phyloP scores from a whole-genome alignment of 1,140 invertebrate genomes.

The Pinna nobilis region DNA sequence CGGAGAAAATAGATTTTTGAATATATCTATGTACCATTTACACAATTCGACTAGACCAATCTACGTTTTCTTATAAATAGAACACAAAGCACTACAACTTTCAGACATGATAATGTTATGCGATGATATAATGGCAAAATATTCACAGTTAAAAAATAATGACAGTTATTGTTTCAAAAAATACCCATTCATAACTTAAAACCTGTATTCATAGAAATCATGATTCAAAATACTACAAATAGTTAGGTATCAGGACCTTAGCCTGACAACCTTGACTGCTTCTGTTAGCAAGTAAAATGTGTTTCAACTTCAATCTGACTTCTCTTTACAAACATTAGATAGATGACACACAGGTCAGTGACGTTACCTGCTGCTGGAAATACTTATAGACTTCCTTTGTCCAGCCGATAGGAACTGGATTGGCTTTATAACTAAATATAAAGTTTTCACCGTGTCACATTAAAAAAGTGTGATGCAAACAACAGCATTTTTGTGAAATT shows the following conservation, averaged over 20 bases:
- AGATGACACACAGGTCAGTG: too few relatives aligned
- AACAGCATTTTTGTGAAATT: too few relatives aligned
- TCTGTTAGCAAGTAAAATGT: too few relatives aligned
- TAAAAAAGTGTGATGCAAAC: too few relatives aligned
- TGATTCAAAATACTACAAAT: neutral
- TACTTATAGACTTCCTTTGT: too few relatives aligned
- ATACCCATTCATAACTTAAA: neutral
- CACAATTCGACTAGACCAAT: constrained; percentile 17
- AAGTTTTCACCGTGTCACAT: too few relatives aligned
- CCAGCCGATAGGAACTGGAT: too few relatives aligned
- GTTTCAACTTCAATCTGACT: too few relatives aligned
- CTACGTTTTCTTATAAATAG: constrained; percentile 13
- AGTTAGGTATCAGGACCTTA: neutral
- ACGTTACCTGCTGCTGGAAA: too few relatives aligned
- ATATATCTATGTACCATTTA: neutral
- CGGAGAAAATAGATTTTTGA: neutral
- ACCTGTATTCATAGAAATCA: neutral
- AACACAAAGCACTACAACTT: constrained; percentile 25
- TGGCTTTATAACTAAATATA: too few relatives aligned
- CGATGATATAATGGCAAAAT: constrained; percentile 8
- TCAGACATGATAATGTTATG: neutral
- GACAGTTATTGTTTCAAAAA: constrained; percentile 12
- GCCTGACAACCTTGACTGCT: too few relatives aligned
- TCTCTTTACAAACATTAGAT: too few relatives aligned
- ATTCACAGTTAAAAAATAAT: constrained; percentile 15